Evolutionary conservation across 2,888 invertebrate genomes (phyloP).

Genomic region (Schizaphis graminum): DNA sequence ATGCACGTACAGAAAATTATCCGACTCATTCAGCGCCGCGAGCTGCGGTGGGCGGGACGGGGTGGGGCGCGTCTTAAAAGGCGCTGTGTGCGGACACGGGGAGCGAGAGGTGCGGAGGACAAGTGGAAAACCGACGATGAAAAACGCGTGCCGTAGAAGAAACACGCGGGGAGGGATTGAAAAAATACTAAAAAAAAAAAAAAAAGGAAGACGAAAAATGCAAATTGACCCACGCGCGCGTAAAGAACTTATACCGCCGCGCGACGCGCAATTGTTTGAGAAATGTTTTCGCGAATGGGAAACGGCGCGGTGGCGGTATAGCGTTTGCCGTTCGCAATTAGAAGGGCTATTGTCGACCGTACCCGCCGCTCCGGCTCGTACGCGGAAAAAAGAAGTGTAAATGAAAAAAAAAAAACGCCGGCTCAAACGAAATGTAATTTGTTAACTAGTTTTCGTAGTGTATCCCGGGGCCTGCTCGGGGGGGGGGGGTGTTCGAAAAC

Average conservation of each 20-base stretch:
- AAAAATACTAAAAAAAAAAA: background rate
- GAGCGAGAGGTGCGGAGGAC: background rate
- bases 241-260: conserved; percentile 31
- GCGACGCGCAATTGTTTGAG: conserved; percentile 37
- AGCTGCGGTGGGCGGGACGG: background rate
- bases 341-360: conserved; percentile 47
- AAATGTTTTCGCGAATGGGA: conserved; percentile 39
- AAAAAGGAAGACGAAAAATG: conserved; percentile 37
- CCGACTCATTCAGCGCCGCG: conserved; percentile 16
- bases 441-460: conserved; percentile 35
- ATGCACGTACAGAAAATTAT: conserved; percentile 19
- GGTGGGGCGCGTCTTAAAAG: background rate
- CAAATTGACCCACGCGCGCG: conserved; percentile 42
- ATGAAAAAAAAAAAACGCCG: background rate
- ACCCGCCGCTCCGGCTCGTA: background rate
- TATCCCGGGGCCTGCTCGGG: background rate
- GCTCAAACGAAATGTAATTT: conserved; percentile 41
- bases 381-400: background rate
- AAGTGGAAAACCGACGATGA: background rate
- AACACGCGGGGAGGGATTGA: background rate
- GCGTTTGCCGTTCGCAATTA: conserved; percentile 47
- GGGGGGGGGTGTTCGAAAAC: background rate
- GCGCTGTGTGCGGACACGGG: background rate
- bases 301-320: background rate
- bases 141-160: background rate